Evolutionary conservation across 2,113 vertebrate species (phyloP), one percentile per base, ranked within the genome.

Genomic region (Bubalus kerabau): DNA sequence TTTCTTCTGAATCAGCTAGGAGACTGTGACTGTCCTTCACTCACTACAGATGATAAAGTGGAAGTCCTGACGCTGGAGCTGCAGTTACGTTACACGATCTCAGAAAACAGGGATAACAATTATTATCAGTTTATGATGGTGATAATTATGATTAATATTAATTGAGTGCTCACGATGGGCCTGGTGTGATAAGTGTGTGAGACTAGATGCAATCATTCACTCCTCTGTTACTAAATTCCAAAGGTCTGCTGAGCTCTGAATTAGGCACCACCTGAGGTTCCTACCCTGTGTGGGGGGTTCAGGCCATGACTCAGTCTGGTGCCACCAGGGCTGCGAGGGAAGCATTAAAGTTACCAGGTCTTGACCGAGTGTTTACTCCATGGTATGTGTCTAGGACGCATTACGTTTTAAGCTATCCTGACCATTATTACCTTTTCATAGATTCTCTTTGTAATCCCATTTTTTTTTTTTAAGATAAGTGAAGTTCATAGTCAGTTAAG

Each of bases 301-400:
- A 23, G 52, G n/a, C 3, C 36, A 7, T 6, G 13, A 10, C 32
- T 48, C 43, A 59, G 13, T 8, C 64, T 13, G 4, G 30, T 30
- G 46, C 13, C 30, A 24, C 14, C 7, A 90, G 76, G 21, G 64
- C 5, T 88, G 3, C 5, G 46, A 95, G 24, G 54, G 46, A 40
- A n/a, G 48, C 54, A 3, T 24, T n/a, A 1, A 0, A 52, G 30
- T 6, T 36, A 21, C 2, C 46, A 62, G 3, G 30, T 19, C 54
- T 23, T 71, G 46, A 21, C 10, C 14, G 30, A 67, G 23, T 6
- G 48, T 24, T 83, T 40, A 9, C 60, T 64, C 30, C 14, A 5
- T 0, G 16, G 60, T 5, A 16, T 7, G 3, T 5, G 7, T 56
- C 36, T 15, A 46, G 59, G 24, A 30, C 7, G 17, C 26, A 2